Evolutionary conservation across 2,888 invertebrate genomes (phyloP).

Genomic region (Zhuqinia jingwanae): DNA sequence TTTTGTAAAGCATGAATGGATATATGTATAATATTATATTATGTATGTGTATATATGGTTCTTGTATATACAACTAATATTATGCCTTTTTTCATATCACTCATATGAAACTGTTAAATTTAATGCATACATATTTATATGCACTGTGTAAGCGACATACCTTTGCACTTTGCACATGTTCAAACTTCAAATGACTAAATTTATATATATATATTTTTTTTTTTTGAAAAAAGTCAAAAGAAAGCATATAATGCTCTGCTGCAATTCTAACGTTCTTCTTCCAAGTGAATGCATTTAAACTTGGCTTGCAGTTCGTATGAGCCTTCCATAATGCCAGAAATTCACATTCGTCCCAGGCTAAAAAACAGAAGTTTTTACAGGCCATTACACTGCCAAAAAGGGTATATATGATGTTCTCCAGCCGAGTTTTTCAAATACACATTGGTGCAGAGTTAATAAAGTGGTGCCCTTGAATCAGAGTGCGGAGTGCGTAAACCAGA

Average conservation of each 20-base stretch:
- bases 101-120: no score
- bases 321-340: neutral
- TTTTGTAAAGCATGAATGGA: no score
- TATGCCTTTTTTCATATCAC: no score
- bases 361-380: slow-evolving; percentile 59
- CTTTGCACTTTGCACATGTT: slow-evolving; percentile 20
- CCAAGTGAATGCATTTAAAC: no score
- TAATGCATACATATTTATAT: neutral
- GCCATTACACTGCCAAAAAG: slow-evolving; percentile 63
- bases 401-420: slow-evolving; percentile 56
- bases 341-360: slow-evolving; percentile 12
- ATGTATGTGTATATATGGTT: no score
- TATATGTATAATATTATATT: no score
- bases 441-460: neutral
- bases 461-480: slow-evolving; percentile 47
- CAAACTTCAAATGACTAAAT: slow-evolving; percentile 30
- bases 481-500: no score
- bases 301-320: no score
- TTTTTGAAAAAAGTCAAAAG: neutral
- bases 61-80: no score
- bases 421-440: slow-evolving; percentile 6
- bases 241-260: neutral
- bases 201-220: no score
- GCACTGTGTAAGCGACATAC: no score
- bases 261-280: neutral